Conservation (phyloP, 2,888 invertebrate genomes). For the Gerris lacustris region DNA sequence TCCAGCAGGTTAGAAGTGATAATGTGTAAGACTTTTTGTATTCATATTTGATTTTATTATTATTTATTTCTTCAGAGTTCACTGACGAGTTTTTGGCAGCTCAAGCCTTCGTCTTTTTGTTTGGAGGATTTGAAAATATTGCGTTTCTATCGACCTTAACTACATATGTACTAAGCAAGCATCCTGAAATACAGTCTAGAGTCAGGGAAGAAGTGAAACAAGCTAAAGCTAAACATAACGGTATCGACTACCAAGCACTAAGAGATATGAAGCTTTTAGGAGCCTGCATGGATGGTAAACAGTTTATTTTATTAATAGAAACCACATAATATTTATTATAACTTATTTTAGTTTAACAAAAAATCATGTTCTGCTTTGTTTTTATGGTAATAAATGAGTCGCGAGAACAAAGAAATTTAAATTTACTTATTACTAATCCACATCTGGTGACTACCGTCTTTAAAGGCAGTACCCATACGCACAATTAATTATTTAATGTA, state of each 20-base stretch:
- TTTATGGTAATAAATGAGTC: too few species aligned
- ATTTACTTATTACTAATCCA: too few species aligned
- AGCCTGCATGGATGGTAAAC: not conserved
- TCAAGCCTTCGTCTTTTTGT: conserved; percentile 19
- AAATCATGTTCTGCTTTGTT: too few species aligned
- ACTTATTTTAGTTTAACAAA: too few species aligned
- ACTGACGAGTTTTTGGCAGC: conserved; percentile 16
- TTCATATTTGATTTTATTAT: not conserved
- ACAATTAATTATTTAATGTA: too few species aligned
- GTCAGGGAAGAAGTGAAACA: conserved; percentile 7
- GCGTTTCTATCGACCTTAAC: conserved; percentile 4
- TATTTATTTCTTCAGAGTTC: conserved; percentile 13
- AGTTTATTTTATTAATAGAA: not conserved
- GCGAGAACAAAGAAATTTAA: too few species aligned
- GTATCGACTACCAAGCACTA: conserved; percentile 14
- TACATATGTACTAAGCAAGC: conserved; percentile 11
- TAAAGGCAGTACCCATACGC: too few species aligned
- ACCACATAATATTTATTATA: too few species aligned
- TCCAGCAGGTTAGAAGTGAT: too few species aligned
- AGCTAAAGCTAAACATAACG: not conserved
- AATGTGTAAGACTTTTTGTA: too few species aligned
- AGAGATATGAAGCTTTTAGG: conserved; percentile 19
- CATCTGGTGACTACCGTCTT: too few species aligned
- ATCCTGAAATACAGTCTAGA: conserved; percentile 13
- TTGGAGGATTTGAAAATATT: conserved; percentile 17